Evolutionary conservation across 2,888 invertebrate species (phyloP), one percentile per base, ranked within the genome.

Genomic region (Lycophotia porphyrea): DNA sequence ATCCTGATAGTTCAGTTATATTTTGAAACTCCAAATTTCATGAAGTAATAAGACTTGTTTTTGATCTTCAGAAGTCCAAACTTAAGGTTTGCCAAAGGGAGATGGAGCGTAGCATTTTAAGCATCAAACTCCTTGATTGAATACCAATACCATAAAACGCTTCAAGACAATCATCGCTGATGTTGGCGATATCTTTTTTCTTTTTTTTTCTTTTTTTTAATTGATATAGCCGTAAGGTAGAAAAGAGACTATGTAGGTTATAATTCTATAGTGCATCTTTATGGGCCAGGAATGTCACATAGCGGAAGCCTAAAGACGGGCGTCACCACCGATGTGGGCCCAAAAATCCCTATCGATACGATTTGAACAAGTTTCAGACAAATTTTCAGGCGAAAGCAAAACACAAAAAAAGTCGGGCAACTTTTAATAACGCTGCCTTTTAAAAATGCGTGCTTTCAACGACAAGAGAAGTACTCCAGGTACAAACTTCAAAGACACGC

Each of bases 401-500:
- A 2, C 15, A 7, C 27, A 15, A 39, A 49, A 27, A 27, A 31
- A 31, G 21, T 3, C 8, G 3, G 1, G 4, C 5, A 39, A 52
- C 8, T 58, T 68, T 24, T n/a, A 39, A n/a, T 18, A 3, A 21
- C 18, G 18, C 0, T 39, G 15, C 5, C 44, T 39, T n/a, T n/a
- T 1, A 52, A 61, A 34, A 55, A 63, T 47, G n/a, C 11, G 24
- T 9, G 27, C 21, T 49, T 34, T n/a, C 15, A 66, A 61, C 44
- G 34, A 24, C 36, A 73, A 52, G 39, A 42, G 31, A 36, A 52
- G 42, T 44, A 60, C 60, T 42, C 42, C 21, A 70, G 36, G 60
- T 66, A 39, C 21, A 15, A 52, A 69, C 77, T 76, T 52, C 55
- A 77, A 76, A 82, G 58, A 63, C 49, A 70, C 27, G 65, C 44